Evolutionary conservation across 2,888 invertebrate genomes (phyloP), one percentile per base, ranked within the genome.

Genomic region (Aporophyla lueneburgensis): DNA sequence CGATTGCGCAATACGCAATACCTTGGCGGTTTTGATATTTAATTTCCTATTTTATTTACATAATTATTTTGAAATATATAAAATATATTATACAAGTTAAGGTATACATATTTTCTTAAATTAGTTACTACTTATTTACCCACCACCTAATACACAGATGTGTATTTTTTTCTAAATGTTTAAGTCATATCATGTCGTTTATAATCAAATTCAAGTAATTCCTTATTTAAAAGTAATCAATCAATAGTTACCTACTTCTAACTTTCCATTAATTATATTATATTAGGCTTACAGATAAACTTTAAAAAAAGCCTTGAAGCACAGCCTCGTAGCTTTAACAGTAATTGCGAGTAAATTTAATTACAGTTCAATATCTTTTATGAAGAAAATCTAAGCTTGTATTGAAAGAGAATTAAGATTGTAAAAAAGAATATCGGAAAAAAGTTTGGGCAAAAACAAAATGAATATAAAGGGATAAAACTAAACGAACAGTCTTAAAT

Each of bases 331-430:
- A 16, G 16, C 66, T 67, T 66, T 33, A 33, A n/a, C n/a, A 53
- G 66, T 66, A 51, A 66, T 66, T 51, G 51, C 14, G 21, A 53
- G 51, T 5, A 51, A 21, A 21, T 49, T 66, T 51, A 66, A 27
- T 27, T 21, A 27, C 7, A 27, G 65, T n/a, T 27, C 5, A 16
- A 49, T 49, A 65, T 27, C 0, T 27, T 56, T 67, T 21, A 24
- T 5, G 6, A 27, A 40, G 5, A 46, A 53, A 33, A 21, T 4
- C 4, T 43, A 51, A 40, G n/a, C 1, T 54, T 10, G 7, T 12
- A 19, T 43, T 24, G 12, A 33, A 62, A 40, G 2, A n/a, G 0
- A 33, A 24, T n/a, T n/a, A 24, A 12, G 14, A 27, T 27, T 12
- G 10, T 40, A 63, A 27, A 40, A 74, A 62, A 62, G 40, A 2